These are phyloP conservation scores for Andrena fulva DNA, from an alignment of 2,888 invertebrate species.

Conservation along the genomic window DNA sequence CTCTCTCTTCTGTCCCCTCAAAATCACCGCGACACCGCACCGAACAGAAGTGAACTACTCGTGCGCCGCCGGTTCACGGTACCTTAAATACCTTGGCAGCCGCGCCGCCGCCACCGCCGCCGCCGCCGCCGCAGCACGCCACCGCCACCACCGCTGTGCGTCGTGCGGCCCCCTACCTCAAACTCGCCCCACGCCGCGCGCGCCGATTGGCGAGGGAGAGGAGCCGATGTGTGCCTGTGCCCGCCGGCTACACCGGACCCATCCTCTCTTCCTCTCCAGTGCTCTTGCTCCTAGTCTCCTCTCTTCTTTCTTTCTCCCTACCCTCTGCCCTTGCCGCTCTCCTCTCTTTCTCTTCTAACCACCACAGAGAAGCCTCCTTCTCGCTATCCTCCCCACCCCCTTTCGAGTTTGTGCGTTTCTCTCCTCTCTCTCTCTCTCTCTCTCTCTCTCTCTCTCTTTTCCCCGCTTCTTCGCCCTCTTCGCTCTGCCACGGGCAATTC, in stretches of 20 bases:
- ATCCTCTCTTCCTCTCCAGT: slow-evolving; percentile 69
- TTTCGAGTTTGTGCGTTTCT: slow-evolving; percentile 29
- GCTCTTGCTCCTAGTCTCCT: slow-evolving; percentile 31
- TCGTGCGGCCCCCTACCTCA: slow-evolving; percentile 84
- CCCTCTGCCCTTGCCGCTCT: slow-evolving; percentile 36
- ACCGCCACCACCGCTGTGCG: slow-evolving; percentile 68
- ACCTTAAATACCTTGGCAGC: slow-evolving; percentile 87
- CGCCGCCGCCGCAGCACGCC: slow-evolving; percentile 65
- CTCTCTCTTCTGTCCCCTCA: slow-evolving; percentile 66
- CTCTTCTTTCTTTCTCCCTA: slow-evolving; percentile 47
- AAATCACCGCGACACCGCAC: slow-evolving; percentile 84
- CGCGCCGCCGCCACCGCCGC: slow-evolving; percentile 84
- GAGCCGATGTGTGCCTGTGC: slow-evolving; percentile 73
- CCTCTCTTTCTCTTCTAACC: slow-evolving; percentile 27
- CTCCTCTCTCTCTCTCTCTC: slow-evolving; percentile 46
- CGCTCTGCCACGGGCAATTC: slow-evolving; percentile 17
- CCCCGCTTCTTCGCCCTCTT: slow-evolving; percentile 24
- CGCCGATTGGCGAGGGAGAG: slow-evolving; percentile 81
- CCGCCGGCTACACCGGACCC: slow-evolving; percentile 72
- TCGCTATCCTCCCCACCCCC: slow-evolving; percentile 36
- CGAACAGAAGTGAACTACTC: slow-evolving; percentile 87
- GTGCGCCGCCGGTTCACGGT: slow-evolving; percentile 87
- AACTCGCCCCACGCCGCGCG: slow-evolving; percentile 85
- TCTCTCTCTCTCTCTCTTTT: slow-evolving; percentile 24
- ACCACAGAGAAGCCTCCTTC: slow-evolving; percentile 21